Evolutionary conservation across 2,888 invertebrate genomes (phyloP).

Genomic region (Drosophila nigricruria): DNA sequence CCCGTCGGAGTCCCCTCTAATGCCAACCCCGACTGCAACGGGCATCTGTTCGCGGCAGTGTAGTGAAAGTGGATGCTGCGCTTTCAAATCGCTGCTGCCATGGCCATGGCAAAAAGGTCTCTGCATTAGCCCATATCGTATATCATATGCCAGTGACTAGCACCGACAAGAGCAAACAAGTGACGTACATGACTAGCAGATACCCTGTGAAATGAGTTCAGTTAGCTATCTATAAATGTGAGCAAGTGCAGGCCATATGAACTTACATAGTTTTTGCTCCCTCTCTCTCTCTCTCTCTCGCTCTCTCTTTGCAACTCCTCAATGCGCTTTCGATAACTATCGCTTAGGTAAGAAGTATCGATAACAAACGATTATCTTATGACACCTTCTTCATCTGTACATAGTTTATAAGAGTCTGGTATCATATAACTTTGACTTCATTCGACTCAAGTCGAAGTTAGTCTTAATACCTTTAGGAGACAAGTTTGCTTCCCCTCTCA

Average conservation of each 20-base stretch:
- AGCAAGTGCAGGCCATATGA: background rate
- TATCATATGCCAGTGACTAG: conserved; percentile 57
- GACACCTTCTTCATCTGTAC: background rate
- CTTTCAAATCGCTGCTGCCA: conserved; percentile 16
- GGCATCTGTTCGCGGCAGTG: background rate
- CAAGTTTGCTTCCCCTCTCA: no score
- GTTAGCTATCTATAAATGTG: background rate
- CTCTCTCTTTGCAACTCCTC: background rate
- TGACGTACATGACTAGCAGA: background rate
- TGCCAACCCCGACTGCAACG: background rate
- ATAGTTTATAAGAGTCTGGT: no score
- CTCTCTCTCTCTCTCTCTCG: background rate
- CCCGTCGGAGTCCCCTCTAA: background rate
- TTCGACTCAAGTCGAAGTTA: no score
- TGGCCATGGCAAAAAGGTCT: conserved; percentile 29
- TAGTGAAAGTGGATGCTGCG: conserved; percentile 61
- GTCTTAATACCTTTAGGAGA: no score
- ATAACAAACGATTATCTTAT: background rate
- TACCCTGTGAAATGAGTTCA: background rate
- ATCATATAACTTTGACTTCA: no score
- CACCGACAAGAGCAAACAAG: background rate
- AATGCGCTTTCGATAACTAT: background rate
- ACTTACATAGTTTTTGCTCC: no score
- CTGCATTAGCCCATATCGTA: conserved; percentile 71
- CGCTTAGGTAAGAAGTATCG: background rate